Conservation (phyloP, 2,888 invertebrate genomes). For the Diplolepis rosae region DNA sequence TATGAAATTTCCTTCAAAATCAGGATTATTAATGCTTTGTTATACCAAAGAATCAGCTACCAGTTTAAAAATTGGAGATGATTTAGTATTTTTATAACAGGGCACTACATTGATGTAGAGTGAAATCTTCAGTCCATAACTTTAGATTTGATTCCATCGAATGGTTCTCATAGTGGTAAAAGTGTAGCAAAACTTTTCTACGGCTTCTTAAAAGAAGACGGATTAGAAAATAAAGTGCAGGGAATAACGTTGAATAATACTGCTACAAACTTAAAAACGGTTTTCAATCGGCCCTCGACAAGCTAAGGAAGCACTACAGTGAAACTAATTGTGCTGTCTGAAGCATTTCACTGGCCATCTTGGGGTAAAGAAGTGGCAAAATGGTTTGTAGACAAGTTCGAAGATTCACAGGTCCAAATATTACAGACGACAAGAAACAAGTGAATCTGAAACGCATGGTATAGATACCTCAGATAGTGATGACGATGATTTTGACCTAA, state of each 20-base stretch:
- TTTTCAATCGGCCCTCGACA: conserved; percentile 34
- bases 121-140: conserved; percentile 46
- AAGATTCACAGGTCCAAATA: conserved; percentile 27
- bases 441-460: not conserved
- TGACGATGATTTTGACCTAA: not conserved
- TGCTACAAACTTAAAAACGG: conserved; percentile 33
- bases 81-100: conserved; percentile 39
- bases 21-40: too few relatives aligned
- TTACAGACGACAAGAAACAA: not conserved
- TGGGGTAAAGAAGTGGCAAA: conserved; percentile 35
- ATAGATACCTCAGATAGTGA: not conserved
- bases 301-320: conserved; percentile 37
- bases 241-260: conserved; percentile 40
- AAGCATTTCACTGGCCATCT: conserved; percentile 33
- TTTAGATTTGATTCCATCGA: conserved; percentile 44
- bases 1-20: too few relatives aligned
- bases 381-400: conserved; percentile 25
- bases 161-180: conserved; percentile 40
- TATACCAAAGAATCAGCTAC: too few relatives aligned
- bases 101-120: conserved; percentile 43
- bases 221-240: conserved; percentile 33
- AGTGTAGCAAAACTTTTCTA: conserved; percentile 38
- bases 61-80: too few relatives aligned
- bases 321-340: conserved; percentile 35
- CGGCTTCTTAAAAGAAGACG: conserved; percentile 29